Evolutionary conservation across 2,888 invertebrate genomes (phyloP), one percentile per base, ranked within the genome.

Genomic region (Lomographa bimaculata): DNA sequence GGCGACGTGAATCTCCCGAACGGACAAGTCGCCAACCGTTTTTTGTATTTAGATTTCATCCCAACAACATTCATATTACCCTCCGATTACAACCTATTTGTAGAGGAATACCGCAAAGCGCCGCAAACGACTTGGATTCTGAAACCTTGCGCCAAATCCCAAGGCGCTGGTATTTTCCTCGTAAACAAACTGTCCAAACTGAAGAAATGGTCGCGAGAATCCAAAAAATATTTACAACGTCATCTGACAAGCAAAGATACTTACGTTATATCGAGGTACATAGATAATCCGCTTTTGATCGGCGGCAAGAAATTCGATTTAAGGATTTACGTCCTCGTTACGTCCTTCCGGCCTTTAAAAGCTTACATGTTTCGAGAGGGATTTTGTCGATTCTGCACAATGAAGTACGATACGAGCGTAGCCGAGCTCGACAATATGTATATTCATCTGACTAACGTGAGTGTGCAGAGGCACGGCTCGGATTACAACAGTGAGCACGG

Each of bases 301-400:
- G 97, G 97, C 27, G 97, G 97, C 1, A 97, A 97, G 80, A 98
- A 98, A 81, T 98, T 98, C 80, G 98, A 98, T 86, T 91, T 98
- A 46, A 91, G 98, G 51, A 89, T 98, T 27, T 98, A 97, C 76
- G 96, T 97, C 26, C 89, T 98, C 46, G 97, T 98, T 35, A 96
- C 97, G 3, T 96, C 97, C 0, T 98, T 97, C 76, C 92, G 96
- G 26, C 98, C 98, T 8, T 83, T 98, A 54, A 97, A 97, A 78
- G 97, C 95, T 17, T 98, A 97, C 80, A 92, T 97, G 68, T 98
- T 95, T 77, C 95, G 94, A 55, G 90, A 96, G 34, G 98, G 98
- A 9, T 98, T 98, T 83, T 97, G 97, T 76, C 92, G 98, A 40
- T 98, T 98, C 81, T 98, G 98, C 68, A 97, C 97, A 1, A 96